Evolutionary conservation across 2,113 vertebrate species (phyloP).

Genomic region (Rattus rattus): DNA sequence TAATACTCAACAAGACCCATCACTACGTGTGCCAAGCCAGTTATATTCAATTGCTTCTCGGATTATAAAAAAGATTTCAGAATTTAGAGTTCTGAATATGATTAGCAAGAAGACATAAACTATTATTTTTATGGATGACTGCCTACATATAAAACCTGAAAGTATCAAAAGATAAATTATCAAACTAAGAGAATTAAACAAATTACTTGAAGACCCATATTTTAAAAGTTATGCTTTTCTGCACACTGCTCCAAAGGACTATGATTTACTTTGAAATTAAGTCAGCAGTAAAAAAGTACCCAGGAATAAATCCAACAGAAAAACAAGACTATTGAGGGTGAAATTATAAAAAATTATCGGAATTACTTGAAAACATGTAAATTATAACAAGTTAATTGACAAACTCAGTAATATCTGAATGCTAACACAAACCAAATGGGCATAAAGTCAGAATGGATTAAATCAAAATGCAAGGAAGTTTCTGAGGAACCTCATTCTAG

Average conservation of each 20-base stretch:
- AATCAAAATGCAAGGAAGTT: neutral
- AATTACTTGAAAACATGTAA: neutral
- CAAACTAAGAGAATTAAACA: constrained; percentile 18
- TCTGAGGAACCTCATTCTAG: neutral
- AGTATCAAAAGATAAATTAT: constrained; percentile 38
- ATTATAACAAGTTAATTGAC: neutral
- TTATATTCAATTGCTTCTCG: neutral
- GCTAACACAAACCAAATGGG: neutral
- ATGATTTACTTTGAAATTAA: constrained; percentile 3
- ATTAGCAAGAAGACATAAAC: neutral
- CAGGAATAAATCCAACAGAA: constrained; percentile 26
- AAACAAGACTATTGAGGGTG: neutral
- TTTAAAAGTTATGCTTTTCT: constrained; percentile 1
- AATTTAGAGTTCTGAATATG: neutral
- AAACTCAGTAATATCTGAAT: neutral
- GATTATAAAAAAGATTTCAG: constrained; percentile 35
- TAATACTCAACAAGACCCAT: neutral
- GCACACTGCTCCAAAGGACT: neutral
- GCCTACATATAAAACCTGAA: neutral
- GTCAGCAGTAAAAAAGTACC: neutral
- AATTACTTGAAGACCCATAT: neutral
- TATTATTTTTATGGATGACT: neutral
- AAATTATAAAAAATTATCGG: constrained; percentile 36
- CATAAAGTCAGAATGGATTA: neutral
- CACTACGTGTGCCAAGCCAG: neutral